These are phyloP conservation scores for Argyresthia albistria DNA, from an alignment of 2,888 invertebrate genomes.

Conservation along the genomic window DNA sequence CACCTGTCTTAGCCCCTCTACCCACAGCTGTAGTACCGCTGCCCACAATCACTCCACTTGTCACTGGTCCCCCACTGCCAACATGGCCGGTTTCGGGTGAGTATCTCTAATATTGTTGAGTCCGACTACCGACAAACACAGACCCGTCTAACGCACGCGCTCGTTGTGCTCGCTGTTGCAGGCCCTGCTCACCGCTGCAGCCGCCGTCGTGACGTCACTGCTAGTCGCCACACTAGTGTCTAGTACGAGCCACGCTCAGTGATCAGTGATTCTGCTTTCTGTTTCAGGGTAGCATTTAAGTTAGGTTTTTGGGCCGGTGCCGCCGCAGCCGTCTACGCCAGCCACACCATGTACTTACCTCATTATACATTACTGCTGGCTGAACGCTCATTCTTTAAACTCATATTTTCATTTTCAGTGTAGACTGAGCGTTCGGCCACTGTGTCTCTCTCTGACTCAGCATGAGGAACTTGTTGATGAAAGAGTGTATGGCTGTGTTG, in stretches of 20 bases:
- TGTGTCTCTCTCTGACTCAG: too few species aligned
- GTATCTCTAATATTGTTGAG: constrained; percentile 4
- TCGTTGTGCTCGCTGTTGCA: constrained; percentile 19
- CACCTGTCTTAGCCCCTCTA: neutral
- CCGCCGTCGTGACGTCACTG: constrained; percentile 18
- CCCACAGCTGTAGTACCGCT: neutral
- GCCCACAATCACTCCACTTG: too few species aligned
- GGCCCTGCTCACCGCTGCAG: constrained; percentile 14
- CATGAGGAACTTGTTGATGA: too few species aligned
- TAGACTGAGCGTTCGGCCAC: too few species aligned
- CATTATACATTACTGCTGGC: constrained; percentile 14
- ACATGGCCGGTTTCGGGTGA: constrained; percentile 3
- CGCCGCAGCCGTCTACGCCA: constrained; percentile 24
- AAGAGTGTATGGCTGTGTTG: too few species aligned
- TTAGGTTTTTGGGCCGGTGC: constrained; percentile 38
- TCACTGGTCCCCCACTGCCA: neutral
- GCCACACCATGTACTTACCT: constrained; percentile 50
- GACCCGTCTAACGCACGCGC: constrained; percentile 6
- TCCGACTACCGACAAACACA: neutral
- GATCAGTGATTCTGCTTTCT: constrained; percentile 67
- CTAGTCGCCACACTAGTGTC: neutral
- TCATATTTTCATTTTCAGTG: too few species aligned
- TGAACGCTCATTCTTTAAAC: too few species aligned
- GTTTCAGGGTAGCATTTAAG: constrained; percentile 66
- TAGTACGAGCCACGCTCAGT: constrained; percentile 29